Conservation (phyloP, 2,888 invertebrate genomes). For the Cantharis flavilabris region DNA sequence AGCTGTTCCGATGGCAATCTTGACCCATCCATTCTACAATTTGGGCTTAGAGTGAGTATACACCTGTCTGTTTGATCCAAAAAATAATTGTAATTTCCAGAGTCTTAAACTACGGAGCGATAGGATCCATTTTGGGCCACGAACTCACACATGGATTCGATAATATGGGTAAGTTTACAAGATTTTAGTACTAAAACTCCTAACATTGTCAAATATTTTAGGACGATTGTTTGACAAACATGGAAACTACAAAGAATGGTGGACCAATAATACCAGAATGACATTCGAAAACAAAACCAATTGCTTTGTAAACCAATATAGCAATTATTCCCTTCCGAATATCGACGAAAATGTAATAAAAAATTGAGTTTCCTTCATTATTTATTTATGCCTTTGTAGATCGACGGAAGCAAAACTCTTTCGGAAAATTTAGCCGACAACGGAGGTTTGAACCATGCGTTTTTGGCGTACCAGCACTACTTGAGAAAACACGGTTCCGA, state of each 20-base stretch:
- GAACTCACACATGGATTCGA: conserved; percentile 68
- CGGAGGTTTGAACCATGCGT: conserved; percentile 77
- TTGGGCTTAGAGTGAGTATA: conserved; percentile 80
- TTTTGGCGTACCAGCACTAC: conserved; percentile 68
- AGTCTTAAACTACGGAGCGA: conserved; percentile 80
- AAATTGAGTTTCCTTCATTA: conserved; percentile 20
- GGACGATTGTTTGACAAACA: conserved; percentile 84
- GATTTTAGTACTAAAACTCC: neutral
- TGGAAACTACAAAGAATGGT: conserved; percentile 88
- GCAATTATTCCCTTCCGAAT: conserved; percentile 67
- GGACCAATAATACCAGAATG: conserved; percentile 77
- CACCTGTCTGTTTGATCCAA: neutral
- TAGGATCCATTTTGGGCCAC: conserved; percentile 79
- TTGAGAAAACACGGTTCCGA: conserved; percentile 64
- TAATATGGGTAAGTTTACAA: conserved; percentile 53
- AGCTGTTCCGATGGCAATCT: conserved; percentile 84
- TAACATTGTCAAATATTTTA: conserved; percentile 40
- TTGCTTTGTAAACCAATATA: conserved; percentile 88
- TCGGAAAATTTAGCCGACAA: conserved; percentile 87
- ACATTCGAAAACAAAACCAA: conserved; percentile 76
- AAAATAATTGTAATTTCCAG: conserved; percentile 54
- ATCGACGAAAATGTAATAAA: conserved; percentile 64
- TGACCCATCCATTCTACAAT: conserved; percentile 84
- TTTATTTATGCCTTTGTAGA: conserved; percentile 54
- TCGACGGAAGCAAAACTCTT: conserved; percentile 75